phyloP scores from a whole-genome alignment of 2,888 invertebrate genomes.

The Pollenia griseotomentosa region DNA sequence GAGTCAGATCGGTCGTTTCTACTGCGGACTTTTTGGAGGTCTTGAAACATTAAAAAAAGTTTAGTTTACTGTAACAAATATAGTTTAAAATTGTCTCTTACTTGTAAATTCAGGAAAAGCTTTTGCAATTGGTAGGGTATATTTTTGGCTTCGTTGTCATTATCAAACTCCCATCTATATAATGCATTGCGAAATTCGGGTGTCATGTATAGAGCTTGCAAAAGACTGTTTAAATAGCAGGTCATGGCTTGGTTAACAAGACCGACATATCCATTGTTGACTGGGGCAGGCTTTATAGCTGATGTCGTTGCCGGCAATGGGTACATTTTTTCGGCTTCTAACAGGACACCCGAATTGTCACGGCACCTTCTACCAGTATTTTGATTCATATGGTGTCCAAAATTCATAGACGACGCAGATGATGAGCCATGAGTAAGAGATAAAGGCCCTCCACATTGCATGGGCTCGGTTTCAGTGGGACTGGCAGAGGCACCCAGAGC shows the following conservation, averaged over 20 bases:
- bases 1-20: slow-evolving; percentile 94
- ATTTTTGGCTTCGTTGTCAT: slow-evolving; percentile 88
- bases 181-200: slow-evolving; percentile 95
- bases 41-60: slow-evolving; percentile 82
- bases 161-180: slow-evolving; percentile 92
- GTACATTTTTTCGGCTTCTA: slow-evolving; percentile 56
- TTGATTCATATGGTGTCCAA: slow-evolving; percentile 60
- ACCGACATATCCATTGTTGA: slow-evolving; percentile 87
- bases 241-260: slow-evolving; percentile 96
- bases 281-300: slow-evolving; percentile 67
- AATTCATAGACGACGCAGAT: slow-evolving; percentile 42
- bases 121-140: slow-evolving; percentile 95
- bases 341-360: slow-evolving; percentile 26
- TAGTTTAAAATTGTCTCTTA: slow-evolving; percentile 77
- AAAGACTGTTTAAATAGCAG: slow-evolving; percentile 94
- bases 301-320: slow-evolving; percentile 45
- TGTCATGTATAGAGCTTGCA: slow-evolving; percentile 95
- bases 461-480: slow-evolving; percentile 81
- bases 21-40: slow-evolving; percentile 91
- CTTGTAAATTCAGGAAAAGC: slow-evolving; percentile 92
- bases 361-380: slow-evolving; percentile 42
- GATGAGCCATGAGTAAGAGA: slow-evolving; percentile 66
- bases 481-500: slow-evolving; percentile 84
- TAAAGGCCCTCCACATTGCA: slow-evolving; percentile 73
- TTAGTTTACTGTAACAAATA: neutral